These are phyloP conservation scores for Drosophila borborema DNA, from an alignment of 2,888 invertebrate species.

Conservation along the genomic window DNA sequence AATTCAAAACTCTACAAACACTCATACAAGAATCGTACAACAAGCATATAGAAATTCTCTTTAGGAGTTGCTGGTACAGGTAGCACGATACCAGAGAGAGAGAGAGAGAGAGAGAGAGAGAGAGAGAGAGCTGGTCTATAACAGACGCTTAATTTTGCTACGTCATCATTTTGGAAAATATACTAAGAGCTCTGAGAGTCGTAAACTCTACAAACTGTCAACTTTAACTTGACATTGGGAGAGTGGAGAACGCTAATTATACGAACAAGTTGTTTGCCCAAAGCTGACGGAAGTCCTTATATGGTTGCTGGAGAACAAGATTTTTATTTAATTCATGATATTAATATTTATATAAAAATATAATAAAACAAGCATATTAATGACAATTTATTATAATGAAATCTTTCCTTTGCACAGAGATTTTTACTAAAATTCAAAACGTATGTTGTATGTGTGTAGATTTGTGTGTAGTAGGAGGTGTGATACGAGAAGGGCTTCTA, in stretches of 20 bases:
- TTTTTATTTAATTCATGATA: neutral
- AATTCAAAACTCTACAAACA: constrained; percentile 49
- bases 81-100: constrained; percentile 13
- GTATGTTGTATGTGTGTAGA: neutral
- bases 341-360: neutral
- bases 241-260: constrained; percentile 48
- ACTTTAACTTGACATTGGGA: constrained; percentile 35
- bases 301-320: constrained; percentile 15
- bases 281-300: constrained; percentile 49
- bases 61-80: constrained; percentile 39
- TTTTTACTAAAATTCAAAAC: neutral
- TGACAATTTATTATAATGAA: neutral
- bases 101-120: constrained; percentile 5
- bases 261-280: constrained; percentile 29
- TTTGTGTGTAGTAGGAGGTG: constrained; percentile 39
- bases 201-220: constrained; percentile 34
- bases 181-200: constrained; percentile 5
- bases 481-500: constrained; percentile 48
- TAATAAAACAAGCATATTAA: neutral
- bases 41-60: constrained; percentile 18
- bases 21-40: constrained; percentile 16
- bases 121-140: constrained; percentile 41
- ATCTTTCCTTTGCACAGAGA: neutral
- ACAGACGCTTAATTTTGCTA: constrained; percentile 45
- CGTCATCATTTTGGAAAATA: constrained; percentile 63